A percentile compares a stretch with the other conserved stretches of the same genome.
Conservation (phyloP, 2,113 vertebrate genomes). For the Neodontobutis hainanensis region DNA sequence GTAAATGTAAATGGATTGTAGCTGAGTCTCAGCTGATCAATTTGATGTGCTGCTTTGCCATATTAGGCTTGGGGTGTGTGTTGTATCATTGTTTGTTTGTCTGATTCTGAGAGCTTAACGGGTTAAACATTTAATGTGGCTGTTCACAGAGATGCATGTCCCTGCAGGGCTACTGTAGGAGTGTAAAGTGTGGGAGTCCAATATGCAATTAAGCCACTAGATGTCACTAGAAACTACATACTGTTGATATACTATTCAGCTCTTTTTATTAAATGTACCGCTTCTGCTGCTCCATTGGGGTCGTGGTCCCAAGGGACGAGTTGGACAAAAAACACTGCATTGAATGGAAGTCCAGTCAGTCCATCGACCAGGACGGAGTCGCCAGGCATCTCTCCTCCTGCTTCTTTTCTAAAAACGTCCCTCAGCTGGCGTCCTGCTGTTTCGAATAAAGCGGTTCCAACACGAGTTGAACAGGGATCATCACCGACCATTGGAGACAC, state of each 20-base stretch:
- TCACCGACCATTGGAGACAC: constrained; percentile 1
- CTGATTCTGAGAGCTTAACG: too few relatives aligned
- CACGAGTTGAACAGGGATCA: background rate
- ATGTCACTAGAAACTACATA: background rate
- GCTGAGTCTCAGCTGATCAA: too few relatives aligned
- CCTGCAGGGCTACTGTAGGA: too few relatives aligned
- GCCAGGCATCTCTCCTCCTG: background rate
- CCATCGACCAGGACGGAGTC: constrained; percentile 2
- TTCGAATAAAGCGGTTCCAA: background rate
- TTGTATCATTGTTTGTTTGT: too few relatives aligned
- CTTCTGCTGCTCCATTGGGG: background rate
- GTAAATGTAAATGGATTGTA: too few relatives aligned
- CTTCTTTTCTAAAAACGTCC: background rate
- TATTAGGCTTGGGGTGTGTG: too few relatives aligned
- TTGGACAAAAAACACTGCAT: constrained; percentile 1
- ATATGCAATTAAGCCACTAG: background rate
- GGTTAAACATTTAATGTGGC: too few relatives aligned
- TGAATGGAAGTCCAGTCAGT: background rate
- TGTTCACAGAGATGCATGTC: too few relatives aligned
- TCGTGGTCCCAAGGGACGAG: constrained; percentile 2
- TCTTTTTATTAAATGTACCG: background rate
- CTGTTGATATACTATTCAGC: background rate
- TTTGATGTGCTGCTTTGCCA: too few relatives aligned
- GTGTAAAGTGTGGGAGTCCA: too few relatives aligned
- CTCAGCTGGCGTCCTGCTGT: background rate